Percentiles rank a stretch among this genome's conserved stretches.
Conservation (phyloP, 2,797 vertebrate genomes). For the Halcyon smyrnensis region DNA sequence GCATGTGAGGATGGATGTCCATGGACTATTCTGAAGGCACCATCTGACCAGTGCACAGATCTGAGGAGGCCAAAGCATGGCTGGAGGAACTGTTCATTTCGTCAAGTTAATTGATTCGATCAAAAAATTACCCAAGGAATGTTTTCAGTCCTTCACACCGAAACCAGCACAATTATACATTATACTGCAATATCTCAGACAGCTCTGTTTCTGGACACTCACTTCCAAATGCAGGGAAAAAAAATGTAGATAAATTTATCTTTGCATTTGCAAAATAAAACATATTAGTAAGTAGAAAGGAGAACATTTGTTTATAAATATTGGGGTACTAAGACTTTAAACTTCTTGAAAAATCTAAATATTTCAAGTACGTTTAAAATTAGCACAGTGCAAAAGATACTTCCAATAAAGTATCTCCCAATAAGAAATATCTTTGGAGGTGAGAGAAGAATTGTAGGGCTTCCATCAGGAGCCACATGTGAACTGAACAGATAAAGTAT, state of each 20-base stretch:
- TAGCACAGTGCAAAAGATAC: neutral
- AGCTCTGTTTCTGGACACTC: neutral
- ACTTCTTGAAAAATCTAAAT: neutral
- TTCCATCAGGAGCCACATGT: conserved; percentile 12
- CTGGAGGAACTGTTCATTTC: neutral
- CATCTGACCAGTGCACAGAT: neutral
- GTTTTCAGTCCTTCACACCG: neutral
- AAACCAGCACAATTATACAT: neutral
- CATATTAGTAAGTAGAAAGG: neutral
- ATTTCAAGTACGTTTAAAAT: conserved; percentile 10
- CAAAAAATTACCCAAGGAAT: neutral
- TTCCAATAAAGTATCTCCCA: neutral
- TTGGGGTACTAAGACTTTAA: neutral
- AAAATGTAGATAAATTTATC: neutral
- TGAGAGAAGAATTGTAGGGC: neutral
- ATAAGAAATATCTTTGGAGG: neutral
- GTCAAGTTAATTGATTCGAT: neutral
- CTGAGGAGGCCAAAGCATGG: neutral
- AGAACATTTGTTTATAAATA: too few relatives aligned
- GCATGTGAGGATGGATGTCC: accelerated
- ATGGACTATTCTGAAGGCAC: neutral
- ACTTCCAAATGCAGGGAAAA: neutral
- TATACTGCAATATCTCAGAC: neutral
- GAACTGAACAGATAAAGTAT: neutral
- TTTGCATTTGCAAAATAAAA: neutral